Evolutionary conservation across 2,888 invertebrate species (phyloP).

Genomic region (Drosophila recens): DNA sequence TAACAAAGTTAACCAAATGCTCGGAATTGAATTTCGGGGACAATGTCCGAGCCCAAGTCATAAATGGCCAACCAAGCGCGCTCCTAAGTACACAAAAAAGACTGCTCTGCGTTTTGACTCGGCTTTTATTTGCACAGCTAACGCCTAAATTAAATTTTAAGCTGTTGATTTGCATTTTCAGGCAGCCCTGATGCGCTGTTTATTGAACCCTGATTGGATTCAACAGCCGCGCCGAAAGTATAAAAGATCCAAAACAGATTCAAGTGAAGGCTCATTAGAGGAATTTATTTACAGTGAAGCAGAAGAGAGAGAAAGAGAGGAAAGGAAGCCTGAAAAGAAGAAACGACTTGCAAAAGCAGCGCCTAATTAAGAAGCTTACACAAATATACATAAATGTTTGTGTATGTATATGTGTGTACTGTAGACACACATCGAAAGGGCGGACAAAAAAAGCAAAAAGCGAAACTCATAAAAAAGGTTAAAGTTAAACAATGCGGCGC

Average conservation of each 20-base stretch:
- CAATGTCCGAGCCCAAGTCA: slow-evolving; percentile 53
- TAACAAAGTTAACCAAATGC: slow-evolving; percentile 77
- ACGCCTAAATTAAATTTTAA: slow-evolving; percentile 79
- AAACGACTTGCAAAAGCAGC: slow-evolving; percentile 43
- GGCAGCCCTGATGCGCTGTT: slow-evolving; percentile 53
- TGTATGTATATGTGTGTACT: neutral
- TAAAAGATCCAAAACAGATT: slow-evolving; percentile 44
- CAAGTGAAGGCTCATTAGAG: slow-evolving; percentile 69
- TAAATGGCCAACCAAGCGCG: slow-evolving; percentile 67
- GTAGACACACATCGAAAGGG: slow-evolving; percentile 3
- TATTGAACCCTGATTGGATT: slow-evolving; percentile 77
- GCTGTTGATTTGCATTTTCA: slow-evolving; percentile 80
- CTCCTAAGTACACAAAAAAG: slow-evolving; percentile 74
- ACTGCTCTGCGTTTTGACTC: neutral
- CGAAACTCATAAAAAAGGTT: slow-evolving; percentile 68
- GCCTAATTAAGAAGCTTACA: slow-evolving; percentile 69
- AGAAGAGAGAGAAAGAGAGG: neutral
- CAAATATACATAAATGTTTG: slow-evolving; percentile 26
- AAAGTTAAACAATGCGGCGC: slow-evolving; percentile 65
- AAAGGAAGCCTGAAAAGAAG: neutral
- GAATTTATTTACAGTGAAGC: slow-evolving; percentile 35
- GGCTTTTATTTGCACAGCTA: slow-evolving; percentile 70
- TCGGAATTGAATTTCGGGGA: slow-evolving; percentile 75
- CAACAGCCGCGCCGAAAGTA: slow-evolving; percentile 42
- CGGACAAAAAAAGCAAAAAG: neutral